These are phyloP conservation scores for Acronicta alni DNA, from an alignment of 2,888 invertebrate genomes.

Conservation along the genomic window DNA sequence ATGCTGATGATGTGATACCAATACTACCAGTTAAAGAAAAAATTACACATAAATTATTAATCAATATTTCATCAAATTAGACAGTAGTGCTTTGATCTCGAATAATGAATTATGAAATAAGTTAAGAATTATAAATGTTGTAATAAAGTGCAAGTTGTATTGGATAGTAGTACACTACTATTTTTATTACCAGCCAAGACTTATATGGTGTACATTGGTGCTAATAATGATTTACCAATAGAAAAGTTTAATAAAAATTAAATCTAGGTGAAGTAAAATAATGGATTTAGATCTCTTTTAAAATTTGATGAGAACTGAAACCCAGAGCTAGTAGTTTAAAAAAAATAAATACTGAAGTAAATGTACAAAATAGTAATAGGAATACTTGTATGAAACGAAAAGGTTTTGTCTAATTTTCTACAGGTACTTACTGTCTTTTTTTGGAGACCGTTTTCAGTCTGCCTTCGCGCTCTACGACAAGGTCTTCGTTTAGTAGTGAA, in stretches of 20 bases:
- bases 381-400: too few relatives aligned
- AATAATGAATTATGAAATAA: conserved; percentile 49
- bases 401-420: too few relatives aligned
- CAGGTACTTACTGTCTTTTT: too few relatives aligned
- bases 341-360: too few relatives aligned
- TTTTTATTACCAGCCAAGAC: conserved; percentile 29
- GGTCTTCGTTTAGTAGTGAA: too few relatives aligned
- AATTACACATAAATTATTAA: conserved; percentile 76
- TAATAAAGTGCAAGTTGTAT: conserved; percentile 47
- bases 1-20: conserved; percentile 84
- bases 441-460: too few relatives aligned
- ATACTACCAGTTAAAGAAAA: conserved; percentile 76
- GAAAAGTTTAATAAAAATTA: neutral
- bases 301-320: too few relatives aligned
- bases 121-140: conserved; percentile 49
- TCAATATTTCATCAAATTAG: conserved; percentile 59
- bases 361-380: too few relatives aligned
- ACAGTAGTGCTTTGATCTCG: conserved; percentile 45
- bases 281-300: too few relatives aligned
- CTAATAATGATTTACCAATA: conserved; percentile 16
- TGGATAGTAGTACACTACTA: conserved; percentile 32
- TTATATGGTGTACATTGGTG: conserved; percentile 26
- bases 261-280: neutral
- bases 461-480: too few relatives aligned
- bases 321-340: too few relatives aligned